phyloP scores from a whole-genome alignment of 2,113 vertebrate species.

The Microtus ochrogaster region DNA sequence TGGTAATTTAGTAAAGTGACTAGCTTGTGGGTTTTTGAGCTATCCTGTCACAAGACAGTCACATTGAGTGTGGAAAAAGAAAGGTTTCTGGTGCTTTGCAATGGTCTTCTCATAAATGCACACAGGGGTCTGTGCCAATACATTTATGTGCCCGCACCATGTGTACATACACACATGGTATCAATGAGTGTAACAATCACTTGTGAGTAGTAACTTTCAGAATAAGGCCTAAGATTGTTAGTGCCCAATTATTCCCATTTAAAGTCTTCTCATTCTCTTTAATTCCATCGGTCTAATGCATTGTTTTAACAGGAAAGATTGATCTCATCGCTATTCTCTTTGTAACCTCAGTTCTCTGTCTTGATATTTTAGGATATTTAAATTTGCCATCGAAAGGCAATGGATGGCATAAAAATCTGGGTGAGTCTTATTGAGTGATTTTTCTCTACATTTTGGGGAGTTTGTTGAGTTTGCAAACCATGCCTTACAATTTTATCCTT shows the following conservation, averaged over 20 bases:
- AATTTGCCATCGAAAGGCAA: slow-evolving; percentile 37
- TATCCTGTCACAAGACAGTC: too few species aligned
- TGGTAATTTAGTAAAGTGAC: background rate
- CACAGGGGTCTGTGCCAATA: background rate
- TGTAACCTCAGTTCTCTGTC: slow-evolving; percentile 47
- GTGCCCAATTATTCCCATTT: background rate
- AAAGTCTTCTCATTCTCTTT: background rate
- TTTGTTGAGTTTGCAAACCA: background rate
- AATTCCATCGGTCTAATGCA: background rate
- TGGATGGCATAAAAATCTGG: background rate
- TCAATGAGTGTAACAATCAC: background rate
- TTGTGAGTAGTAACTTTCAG: background rate
- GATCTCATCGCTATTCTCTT: background rate
- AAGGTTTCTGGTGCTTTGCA: background rate
- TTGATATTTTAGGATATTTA: slow-evolving; percentile 55
- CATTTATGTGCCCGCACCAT: background rate
- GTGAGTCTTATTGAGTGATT: slow-evolving; percentile 26
- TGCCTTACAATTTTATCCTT: background rate
- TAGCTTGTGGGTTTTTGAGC: background rate
- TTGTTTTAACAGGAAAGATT: background rate
- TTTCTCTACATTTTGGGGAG: background rate
- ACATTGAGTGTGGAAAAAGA: background rate
- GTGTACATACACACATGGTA: background rate
- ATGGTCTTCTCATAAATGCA: background rate
- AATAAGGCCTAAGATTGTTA: background rate